Evolutionary conservation across 2,113 vertebrate species (phyloP).

Genomic region (Gorsachius goisagi): DNA sequence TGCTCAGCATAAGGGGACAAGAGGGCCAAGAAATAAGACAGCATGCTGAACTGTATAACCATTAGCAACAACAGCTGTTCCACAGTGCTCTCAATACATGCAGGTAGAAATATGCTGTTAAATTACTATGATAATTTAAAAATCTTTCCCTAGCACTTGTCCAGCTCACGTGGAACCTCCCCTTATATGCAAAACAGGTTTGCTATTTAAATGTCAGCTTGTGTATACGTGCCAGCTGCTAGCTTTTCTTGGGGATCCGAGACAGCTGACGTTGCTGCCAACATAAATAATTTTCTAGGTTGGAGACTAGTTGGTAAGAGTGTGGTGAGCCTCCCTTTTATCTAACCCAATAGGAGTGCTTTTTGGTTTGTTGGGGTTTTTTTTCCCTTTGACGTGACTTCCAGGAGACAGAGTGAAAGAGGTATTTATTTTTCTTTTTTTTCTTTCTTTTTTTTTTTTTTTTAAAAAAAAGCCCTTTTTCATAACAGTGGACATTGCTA

Average conservation of each 20-base stretch:
- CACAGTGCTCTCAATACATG: not conserved
- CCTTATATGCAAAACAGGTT: conserved; percentile 26
- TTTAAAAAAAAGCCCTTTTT: not conserved
- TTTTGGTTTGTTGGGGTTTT: not conserved
- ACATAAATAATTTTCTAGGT: not conserved
- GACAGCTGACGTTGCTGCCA: not conserved
- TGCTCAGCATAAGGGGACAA: not conserved
- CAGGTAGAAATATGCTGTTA: not conserved
- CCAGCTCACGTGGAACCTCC: not conserved
- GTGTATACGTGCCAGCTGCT: not conserved
- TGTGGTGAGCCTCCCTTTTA: not conserved
- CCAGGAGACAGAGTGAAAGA: conserved; percentile 15
- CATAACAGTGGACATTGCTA: not conserved
- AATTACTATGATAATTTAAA: conserved; percentile 1
- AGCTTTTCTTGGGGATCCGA: not conserved
- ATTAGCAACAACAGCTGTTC: not conserved
- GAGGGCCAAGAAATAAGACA: not conserved
- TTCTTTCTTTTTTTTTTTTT: not conserved
- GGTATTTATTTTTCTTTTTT: not conserved
- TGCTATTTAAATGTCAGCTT: conserved; percentile 41
- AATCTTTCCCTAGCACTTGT: not conserved
- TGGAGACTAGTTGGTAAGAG: not conserved
- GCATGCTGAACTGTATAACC: not conserved
- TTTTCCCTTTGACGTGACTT: not conserved
- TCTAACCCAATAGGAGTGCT: not conserved